phyloP scores from a whole-genome alignment of 2,797 vertebrate genomes.

The Chelidonichthys spinosus region DNA sequence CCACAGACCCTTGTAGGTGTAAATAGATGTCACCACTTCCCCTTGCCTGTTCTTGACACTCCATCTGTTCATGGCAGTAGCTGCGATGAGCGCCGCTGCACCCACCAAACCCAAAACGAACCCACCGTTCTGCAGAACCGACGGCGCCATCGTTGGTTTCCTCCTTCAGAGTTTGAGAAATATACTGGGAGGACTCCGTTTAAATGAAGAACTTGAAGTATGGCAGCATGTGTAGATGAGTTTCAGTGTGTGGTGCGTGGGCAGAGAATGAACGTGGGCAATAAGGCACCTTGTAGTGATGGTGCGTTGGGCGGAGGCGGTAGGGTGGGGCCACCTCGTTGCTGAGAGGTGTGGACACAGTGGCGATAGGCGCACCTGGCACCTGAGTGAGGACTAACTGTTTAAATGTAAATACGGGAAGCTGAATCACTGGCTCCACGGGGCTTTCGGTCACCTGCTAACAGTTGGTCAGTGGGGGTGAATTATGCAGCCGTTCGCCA shows the following conservation, averaged over 20 bases:
- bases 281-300: conserved; percentile 35
- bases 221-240: neutral
- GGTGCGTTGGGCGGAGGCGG: conserved; percentile 48
- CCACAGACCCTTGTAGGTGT: conserved; percentile 93
- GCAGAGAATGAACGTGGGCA: conserved; percentile 19
- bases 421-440: conserved; percentile 21
- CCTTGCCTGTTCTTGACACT: conserved; percentile 89
- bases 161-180: conserved; percentile 16
- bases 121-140: conserved; percentile 87
- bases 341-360: conserved; percentile 55
- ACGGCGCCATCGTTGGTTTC: conserved; percentile 84
- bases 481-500: neutral
- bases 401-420: conserved; percentile 58
- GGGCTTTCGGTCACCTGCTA: neutral
- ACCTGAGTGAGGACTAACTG: conserved; percentile 31
- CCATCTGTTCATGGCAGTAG: conserved; percentile 91
- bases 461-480: conserved; percentile 11
- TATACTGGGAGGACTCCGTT: neutral
- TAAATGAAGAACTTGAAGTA: neutral
- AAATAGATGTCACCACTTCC: conserved; percentile 87
- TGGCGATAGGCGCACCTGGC: conserved; percentile 55
- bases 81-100: conserved; percentile 83
- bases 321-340: conserved; percentile 48
- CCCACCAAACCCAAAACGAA: conserved; percentile 87
- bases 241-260: neutral